Evolutionary conservation across 2,888 invertebrate species (phyloP), one percentile per base, ranked within the genome.

Genomic region (Mesodorylaimus sp.): DNA sequence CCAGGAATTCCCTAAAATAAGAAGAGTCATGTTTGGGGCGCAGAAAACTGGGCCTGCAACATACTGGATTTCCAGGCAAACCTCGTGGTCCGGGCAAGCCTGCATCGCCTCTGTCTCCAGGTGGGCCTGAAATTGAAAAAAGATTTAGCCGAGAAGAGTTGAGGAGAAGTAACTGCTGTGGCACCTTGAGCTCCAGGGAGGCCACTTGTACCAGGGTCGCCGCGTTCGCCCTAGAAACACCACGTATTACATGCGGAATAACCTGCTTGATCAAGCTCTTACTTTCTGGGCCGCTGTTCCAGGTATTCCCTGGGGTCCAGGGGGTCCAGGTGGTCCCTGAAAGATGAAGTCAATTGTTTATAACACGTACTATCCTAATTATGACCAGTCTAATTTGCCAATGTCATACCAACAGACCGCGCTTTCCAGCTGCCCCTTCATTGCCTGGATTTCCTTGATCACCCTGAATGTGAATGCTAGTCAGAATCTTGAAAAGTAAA

Each of bases 1-100:
- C 48, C 54, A 16, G 42, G 25, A 19, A 26, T 7, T 13, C 53
- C 53, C 50, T 53, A 3, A n/a, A 46, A 37, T 2, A 39, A 13
- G 2, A 42, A 50, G 7, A 16, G n/a, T n/a, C n/a, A n/a, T n/a
- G n/a, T n/a, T n/a, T n/a, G n/a, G n/a, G n/a, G n/a, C 24, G 32
- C 27, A 16, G 29, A 28, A 16, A 49, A 23, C 16, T 19, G 16
- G n/a, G 26, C 23, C 25, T 28, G 26, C 21, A 28, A 7, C 47
- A 23, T 47, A 37, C 66, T 7, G 64, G 66, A 25, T 66, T 54
- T 21, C 68, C 68, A 2, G 68, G 67, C 1, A 64, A 61, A 47
- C 68, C 57, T 3, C 44, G 48, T 3, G 19, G 25, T 26, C 48
- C 48, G 19, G 25, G 48, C 7, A 25, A 24, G 5, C 48, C 48